Evolutionary conservation across 1,140 invertebrate genomes (phyloP).

Genomic region (Conus ventricosus): DNA sequence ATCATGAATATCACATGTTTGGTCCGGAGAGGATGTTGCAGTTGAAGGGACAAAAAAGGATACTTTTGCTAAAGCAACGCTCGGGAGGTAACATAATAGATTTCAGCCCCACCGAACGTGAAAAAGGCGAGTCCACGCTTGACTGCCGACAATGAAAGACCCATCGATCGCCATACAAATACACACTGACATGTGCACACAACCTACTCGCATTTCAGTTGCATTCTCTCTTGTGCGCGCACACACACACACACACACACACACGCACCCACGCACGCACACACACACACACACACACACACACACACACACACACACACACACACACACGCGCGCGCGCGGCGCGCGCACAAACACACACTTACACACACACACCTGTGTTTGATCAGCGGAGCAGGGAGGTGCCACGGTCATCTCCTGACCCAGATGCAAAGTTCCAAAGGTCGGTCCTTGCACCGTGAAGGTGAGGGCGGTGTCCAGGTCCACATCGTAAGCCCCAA

Average conservation of each 20-base stretch:
- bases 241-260: neutral
- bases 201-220: no score
- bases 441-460: neutral
- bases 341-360: neutral
- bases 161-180: no score
- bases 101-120: no score
- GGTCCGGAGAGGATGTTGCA: no score
- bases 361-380: neutral
- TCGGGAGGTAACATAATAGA: no score
- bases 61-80: no score
- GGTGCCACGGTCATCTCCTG: neutral
- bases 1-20: no score
- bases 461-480: neutral
- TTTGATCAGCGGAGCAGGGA: neutral
- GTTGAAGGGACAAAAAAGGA: no score
- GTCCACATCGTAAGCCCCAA: conserved; percentile 12
- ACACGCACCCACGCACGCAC: conserved; percentile 16
- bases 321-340: conserved; percentile 12
- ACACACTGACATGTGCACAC: no score
- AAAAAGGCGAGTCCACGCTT: no score
- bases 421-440: neutral
- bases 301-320: conserved; percentile 10
- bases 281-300: conserved; percentile 4
- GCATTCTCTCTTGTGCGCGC: no score
- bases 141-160: no score